Percentiles rank a stretch among this genome's conserved stretches.
These are phyloP conservation scores for Molorchus minor DNA, from an alignment of 2,888 invertebrate genomes.

Conservation along the genomic window DNA sequence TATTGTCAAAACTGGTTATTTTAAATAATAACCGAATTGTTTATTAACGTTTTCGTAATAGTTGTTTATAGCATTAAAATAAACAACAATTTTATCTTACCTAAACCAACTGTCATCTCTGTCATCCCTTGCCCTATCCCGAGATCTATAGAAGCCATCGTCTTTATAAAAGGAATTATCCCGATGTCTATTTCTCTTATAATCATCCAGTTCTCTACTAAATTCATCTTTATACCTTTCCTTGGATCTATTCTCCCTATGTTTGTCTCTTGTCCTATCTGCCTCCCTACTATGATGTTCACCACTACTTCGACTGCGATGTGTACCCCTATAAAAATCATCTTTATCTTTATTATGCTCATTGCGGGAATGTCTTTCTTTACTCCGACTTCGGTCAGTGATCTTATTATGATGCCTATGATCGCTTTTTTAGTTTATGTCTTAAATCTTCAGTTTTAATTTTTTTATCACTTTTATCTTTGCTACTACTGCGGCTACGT, in stretches of 20 bases:
- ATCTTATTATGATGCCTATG: conserved; percentile 46
- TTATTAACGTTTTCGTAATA: no score
- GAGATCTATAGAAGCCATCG: conserved; percentile 46
- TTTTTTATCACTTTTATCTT: conserved; percentile 28
- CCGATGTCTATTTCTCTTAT: conserved; percentile 51
- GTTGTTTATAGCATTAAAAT: no score
- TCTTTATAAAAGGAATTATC: conserved; percentile 61
- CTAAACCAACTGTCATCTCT: conserved; percentile 61
- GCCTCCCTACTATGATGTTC: conserved; percentile 38
- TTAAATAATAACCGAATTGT: no score
- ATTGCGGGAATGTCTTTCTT: conserved; percentile 21
- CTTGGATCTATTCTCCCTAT: conserved; percentile 32
- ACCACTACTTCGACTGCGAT: conserved; percentile 32
- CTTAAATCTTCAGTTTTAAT: conserved; percentile 25
- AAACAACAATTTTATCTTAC: conserved; percentile 35
- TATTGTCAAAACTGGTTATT: no score
- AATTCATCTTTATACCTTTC: conserved; percentile 50
- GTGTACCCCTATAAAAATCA: conserved; percentile 29
- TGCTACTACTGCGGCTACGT: conserved; percentile 39
- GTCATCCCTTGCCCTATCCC: conserved; percentile 51
- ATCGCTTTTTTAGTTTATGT: conserved; percentile 15
- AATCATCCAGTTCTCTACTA: conserved; percentile 55
- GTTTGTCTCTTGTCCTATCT: conserved; percentile 28
- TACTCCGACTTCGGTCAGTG: conserved; percentile 31
- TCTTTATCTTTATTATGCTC: conserved; percentile 31